Evolutionary conservation across 2,888 invertebrate species (phyloP).

Genomic region (Apodemia mormo): DNA sequence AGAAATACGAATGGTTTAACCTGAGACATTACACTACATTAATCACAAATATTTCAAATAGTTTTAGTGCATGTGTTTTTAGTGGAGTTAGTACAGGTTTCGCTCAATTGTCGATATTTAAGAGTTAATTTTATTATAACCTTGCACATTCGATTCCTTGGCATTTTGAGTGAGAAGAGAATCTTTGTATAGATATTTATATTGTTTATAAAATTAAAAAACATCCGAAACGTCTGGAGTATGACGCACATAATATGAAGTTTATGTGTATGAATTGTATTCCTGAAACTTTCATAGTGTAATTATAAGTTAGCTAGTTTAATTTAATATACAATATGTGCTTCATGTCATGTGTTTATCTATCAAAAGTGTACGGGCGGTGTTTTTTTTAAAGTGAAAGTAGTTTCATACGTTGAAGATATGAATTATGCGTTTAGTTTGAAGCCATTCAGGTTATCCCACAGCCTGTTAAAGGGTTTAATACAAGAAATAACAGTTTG

Average conservation of each 20-base stretch:
- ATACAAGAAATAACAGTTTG: no score
- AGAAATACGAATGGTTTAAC: no score
- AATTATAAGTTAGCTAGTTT: neutral
- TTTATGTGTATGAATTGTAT: neutral
- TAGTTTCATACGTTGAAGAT: no score
- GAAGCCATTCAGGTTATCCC: no score
- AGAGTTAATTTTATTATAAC: neutral
- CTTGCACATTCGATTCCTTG: neutral
- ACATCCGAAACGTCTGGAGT: neutral
- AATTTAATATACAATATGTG: slow-evolving; percentile 20
- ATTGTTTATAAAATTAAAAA: neutral
- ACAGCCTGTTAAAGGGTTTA: no score
- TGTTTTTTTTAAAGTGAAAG: no score
- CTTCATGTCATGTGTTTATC: neutral
- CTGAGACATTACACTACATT: no score
- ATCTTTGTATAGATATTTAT: slow-evolving; percentile 7
- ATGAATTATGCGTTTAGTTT: no score
- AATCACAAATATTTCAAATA: no score
- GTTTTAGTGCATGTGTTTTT: no score
- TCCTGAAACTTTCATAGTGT: neutral
- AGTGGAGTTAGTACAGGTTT: no score
- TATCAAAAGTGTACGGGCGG: neutral
- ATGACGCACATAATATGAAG: neutral
- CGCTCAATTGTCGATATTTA: no score
- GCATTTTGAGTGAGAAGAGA: neutral